Percentiles rank a stretch among this genome's conserved stretches.
phyloP scores from a whole-genome alignment of 2,797 vertebrate genomes.

The Oryzias dopingdopingensis region DNA sequence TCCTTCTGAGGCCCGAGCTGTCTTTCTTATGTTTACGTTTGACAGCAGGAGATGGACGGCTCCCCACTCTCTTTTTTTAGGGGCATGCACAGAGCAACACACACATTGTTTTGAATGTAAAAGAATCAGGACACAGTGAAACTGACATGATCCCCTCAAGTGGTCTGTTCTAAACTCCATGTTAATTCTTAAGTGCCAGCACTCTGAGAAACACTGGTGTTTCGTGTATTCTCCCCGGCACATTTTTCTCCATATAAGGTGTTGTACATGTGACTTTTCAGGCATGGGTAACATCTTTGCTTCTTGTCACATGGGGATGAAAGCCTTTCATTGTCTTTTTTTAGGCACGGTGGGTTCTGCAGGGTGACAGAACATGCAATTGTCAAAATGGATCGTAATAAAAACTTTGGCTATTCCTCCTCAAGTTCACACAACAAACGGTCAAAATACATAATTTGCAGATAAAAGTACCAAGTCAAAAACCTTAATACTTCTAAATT shows the following conservation, averaged over 20 bases:
- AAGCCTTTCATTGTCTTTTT: constrained; percentile 47
- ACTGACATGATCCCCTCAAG: constrained; percentile 19
- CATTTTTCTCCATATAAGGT: constrained; percentile 86
- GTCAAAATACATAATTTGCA: no score
- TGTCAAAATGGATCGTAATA: no score
- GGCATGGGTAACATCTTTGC: constrained; percentile 73
- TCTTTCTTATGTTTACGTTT: no score
- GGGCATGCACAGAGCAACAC: constrained; percentile 26
- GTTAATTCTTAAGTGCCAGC: constrained; percentile 66
- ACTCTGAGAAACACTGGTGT: constrained; percentile 66
- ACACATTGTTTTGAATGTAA: constrained; percentile 16
- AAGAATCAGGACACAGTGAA: constrained; percentile 11
- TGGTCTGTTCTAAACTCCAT: constrained; percentile 12
- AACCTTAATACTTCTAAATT: no score
- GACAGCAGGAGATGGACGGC: constrained; percentile 11
- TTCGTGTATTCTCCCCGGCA: constrained; percentile 67
- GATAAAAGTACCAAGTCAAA: no score
- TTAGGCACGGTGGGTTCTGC: constrained; percentile 49
- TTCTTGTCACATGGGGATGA: constrained; percentile 79
- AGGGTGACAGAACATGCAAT: constrained; percentile 15
- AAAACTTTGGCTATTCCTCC: no score
- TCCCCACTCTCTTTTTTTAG: constrained; percentile 11
- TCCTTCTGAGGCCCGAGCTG: constrained; percentile 28
- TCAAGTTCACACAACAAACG: no score
- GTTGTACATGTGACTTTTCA: constrained; percentile 72